Percentiles rank a stretch among this genome's conserved stretches.
Conservation (phyloP, 2,888 invertebrate species). For the Keiferia lycopersicella region DNA sequence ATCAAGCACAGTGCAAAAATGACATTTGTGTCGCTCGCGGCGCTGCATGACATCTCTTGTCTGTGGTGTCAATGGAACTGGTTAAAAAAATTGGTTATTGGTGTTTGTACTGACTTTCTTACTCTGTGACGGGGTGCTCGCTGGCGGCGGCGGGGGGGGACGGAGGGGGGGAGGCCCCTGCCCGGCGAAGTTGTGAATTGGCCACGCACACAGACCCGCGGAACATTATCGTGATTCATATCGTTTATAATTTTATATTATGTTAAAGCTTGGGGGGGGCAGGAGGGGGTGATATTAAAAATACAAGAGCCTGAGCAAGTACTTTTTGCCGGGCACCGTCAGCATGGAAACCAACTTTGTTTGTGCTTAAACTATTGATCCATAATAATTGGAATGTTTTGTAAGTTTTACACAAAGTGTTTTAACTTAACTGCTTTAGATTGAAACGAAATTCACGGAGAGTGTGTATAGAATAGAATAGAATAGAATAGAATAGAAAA, state of each 20-base stretch:
- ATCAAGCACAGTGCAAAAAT: no score
- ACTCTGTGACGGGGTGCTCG: constrained; percentile 12
- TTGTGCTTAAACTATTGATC: constrained; percentile 75
- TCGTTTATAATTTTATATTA: constrained; percentile 81
- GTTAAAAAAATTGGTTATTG: background rate
- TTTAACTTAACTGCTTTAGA: background rate
- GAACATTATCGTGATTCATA: constrained; percentile 80
- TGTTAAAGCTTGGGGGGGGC: constrained; percentile 69
- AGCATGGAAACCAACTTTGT: constrained; percentile 73
- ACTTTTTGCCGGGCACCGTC: constrained; percentile 63
- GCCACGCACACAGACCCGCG: constrained; percentile 71
- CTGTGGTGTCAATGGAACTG: no score
- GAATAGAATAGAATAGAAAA: no score
- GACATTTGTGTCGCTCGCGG: no score
- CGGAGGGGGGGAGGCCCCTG: constrained; percentile 36
- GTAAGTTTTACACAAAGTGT: constrained; percentile 19
- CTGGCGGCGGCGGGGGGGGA: constrained; percentile 35
- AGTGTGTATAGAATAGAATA: no score
- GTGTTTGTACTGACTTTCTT: background rate
- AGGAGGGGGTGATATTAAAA: constrained; percentile 72
- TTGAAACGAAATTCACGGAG: no score
- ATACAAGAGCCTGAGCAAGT: constrained; percentile 71
- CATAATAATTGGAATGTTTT: constrained; percentile 27
- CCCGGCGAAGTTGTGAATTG: constrained; percentile 74
- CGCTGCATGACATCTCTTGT: no score